Evolutionary conservation across 1,140 invertebrate genomes (phyloP).

Genomic region (Manduca sexta): DNA sequence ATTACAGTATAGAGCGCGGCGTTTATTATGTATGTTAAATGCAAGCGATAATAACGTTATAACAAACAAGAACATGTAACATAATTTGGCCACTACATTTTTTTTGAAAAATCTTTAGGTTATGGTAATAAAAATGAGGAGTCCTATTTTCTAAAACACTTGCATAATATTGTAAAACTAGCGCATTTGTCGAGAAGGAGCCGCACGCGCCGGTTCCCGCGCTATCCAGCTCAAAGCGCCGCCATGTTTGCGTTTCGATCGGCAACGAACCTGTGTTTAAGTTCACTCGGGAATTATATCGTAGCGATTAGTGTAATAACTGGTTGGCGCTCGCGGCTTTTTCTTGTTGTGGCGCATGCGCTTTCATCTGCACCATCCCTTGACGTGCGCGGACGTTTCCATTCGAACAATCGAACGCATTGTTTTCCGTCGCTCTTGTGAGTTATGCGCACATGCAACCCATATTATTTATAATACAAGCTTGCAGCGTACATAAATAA

Average conservation of each 20-base stretch:
- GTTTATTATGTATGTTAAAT: too few species aligned
- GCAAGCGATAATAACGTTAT: too few species aligned
- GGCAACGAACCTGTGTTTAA: conserved; percentile 69
- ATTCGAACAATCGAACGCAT: conserved; percentile 40
- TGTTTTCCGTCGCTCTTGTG: conserved; percentile 33
- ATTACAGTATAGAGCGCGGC: too few species aligned
- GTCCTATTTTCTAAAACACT: too few species aligned
- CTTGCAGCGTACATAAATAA: too few species aligned
- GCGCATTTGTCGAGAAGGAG: conserved; percentile 15
- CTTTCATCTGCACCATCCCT: conserved; percentile 43
- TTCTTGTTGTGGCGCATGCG: conserved; percentile 54
- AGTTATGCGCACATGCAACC: too few species aligned
- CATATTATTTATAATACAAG: too few species aligned
- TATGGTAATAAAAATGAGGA: too few species aligned
- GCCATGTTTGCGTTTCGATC: conserved; percentile 72
- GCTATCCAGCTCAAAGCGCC: conserved; percentile 56
- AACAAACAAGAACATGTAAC: too few species aligned
- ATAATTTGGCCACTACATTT: too few species aligned
- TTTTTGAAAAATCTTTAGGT: too few species aligned
- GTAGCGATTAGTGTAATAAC: conserved; percentile 71
- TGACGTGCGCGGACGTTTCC: conserved; percentile 20
- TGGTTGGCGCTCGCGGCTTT: conserved; percentile 57
- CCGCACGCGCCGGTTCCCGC: conserved; percentile 30
- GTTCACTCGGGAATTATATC: conserved; percentile 71
- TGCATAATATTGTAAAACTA: too few species aligned